Percentiles rank a stretch among this genome's conserved stretches.
Evolutionary conservation across 2,888 invertebrate genomes (phyloP).

Genomic region (Argyresthia goedartella): DNA sequence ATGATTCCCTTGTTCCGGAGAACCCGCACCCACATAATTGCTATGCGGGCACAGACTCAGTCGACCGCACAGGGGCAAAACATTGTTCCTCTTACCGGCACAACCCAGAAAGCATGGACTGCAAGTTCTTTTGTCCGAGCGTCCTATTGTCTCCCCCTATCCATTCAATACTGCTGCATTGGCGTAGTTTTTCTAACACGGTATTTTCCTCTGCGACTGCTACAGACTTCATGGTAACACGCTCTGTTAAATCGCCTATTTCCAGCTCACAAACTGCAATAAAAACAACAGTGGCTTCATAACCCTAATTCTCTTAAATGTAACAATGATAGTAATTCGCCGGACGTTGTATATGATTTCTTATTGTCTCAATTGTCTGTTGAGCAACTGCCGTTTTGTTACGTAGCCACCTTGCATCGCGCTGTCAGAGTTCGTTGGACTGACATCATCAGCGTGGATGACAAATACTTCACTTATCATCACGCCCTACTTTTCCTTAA

Average conservation of each 20-base stretch:
- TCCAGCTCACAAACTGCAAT: background rate
- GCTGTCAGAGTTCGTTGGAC: constrained; percentile 45
- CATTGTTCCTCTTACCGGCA: constrained; percentile 43
- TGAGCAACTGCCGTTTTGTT: constrained; percentile 44
- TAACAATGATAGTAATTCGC: constrained; percentile 44
- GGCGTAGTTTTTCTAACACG: background rate
- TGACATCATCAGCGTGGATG: constrained; percentile 17
- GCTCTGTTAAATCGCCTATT: background rate
- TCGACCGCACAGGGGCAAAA: constrained; percentile 50
- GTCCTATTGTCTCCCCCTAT: constrained; percentile 38
- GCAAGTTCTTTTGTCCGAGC: constrained; percentile 41
- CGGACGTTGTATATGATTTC: constrained; percentile 48
- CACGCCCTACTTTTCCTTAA: background rate
- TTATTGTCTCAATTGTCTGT: constrained; percentile 61
- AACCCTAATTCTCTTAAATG: background rate
- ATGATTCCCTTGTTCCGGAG: background rate
- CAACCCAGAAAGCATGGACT: constrained; percentile 40
- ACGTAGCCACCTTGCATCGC: constrained; percentile 48
- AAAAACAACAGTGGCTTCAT: background rate
- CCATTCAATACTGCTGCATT: constrained; percentile 15
- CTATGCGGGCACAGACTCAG: constrained; percentile 44
- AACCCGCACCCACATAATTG: background rate
- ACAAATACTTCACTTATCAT: background rate
- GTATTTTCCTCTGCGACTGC: constrained; percentile 2
- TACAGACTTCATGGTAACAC: background rate